Percentiles rank a stretch among this genome's conserved stretches.
phyloP scores from a whole-genome alignment of 1,140 invertebrate genomes.

The Wiebesia pumilae region DNA sequence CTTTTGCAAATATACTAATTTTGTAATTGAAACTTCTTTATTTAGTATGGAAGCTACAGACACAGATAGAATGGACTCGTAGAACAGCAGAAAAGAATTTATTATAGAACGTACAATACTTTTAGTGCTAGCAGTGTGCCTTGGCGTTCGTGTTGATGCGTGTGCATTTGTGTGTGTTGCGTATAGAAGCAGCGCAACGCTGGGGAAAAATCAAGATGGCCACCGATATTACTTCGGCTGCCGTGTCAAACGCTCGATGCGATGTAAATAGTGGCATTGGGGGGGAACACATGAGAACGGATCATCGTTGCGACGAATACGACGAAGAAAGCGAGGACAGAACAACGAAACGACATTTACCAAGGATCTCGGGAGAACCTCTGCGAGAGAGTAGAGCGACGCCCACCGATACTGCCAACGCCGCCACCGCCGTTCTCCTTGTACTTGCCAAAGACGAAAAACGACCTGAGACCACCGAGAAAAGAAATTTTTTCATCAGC shows the following conservation, averaged over 20 bases:
- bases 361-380: slow-evolving; percentile 51
- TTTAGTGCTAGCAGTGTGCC: not conserved
- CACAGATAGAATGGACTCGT: too few species aligned
- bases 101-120: not conserved
- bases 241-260: slow-evolving; percentile 71
- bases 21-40: too few species aligned
- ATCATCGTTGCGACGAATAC: slow-evolving; percentile 47
- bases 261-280: slow-evolving; percentile 72
- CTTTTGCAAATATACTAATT: not conserved
- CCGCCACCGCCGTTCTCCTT: slow-evolving; percentile 38
- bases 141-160: not conserved
- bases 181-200: slow-evolving; percentile 8
- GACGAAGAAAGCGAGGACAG: slow-evolving; percentile 52
- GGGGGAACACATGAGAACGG: slow-evolving; percentile 48
- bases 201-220: slow-evolving; percentile 75
- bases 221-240: slow-evolving; percentile 71
- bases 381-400: slow-evolving; percentile 56
- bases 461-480: not conserved
- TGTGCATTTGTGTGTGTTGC: not conserved
- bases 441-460: slow-evolving; percentile 21
- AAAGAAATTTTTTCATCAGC: not conserved
- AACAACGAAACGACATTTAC: slow-evolving; percentile 20
- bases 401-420: slow-evolving; percentile 57
- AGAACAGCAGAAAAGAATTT: not conserved
- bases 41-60: fast-evolving